Evolutionary conservation across 2,113 vertebrate genomes (phyloP).

Genomic region (Boulengeromyrus knoepffleri): DNA sequence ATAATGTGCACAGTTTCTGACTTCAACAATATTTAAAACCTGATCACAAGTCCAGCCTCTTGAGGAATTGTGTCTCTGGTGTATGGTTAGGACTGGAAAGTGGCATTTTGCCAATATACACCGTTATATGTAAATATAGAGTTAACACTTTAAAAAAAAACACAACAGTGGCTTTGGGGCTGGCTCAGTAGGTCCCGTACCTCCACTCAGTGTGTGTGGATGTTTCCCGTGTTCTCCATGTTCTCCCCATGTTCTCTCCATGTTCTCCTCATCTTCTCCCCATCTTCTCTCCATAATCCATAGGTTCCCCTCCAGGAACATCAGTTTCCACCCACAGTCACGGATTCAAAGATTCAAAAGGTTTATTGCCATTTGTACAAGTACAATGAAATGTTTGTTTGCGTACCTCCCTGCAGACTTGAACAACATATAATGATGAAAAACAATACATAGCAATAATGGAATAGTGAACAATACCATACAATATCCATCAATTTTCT

Average conservation of each 20-base stretch:
- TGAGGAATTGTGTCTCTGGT: neutral
- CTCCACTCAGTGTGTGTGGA: neutral
- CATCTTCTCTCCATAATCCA: neutral
- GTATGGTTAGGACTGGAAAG: neutral
- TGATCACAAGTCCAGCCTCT: neutral
- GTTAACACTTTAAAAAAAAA: neutral
- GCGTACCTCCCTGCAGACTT: neutral
- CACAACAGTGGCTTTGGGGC: neutral
- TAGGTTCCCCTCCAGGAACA: neutral
- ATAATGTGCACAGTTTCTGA: neutral
- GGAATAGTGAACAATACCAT: neutral
- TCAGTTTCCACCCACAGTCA: neutral
- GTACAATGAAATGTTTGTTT: neutral
- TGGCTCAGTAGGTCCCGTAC: neutral
- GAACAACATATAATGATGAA: neutral
- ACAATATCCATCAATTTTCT: neutral
- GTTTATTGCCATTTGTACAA: neutral
- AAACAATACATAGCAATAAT: neutral
- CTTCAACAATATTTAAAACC: neutral
- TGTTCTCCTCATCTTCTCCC: too few relatives aligned
- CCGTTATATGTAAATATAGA: neutral
- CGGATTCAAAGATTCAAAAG: neutral
- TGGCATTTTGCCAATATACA: neutral
- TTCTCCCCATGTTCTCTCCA: too few relatives aligned
- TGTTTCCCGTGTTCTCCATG: neutral